phyloP scores from a whole-genome alignment of 2,113 vertebrate species.

The Chaetura pelagica region DNA sequence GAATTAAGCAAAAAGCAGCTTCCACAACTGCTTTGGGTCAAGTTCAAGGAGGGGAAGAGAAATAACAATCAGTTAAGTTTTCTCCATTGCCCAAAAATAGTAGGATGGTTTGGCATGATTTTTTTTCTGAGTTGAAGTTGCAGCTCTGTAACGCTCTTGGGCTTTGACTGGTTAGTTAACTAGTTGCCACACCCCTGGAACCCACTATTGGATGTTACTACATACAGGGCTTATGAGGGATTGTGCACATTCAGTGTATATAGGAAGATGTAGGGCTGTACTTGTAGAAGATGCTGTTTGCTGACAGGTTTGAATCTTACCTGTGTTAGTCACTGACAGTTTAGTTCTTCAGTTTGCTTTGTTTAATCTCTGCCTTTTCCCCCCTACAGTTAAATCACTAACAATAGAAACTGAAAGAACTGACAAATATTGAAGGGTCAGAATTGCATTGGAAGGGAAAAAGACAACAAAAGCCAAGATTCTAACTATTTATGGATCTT shows the following conservation, averaged over 20 bases:
- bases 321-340: neutral
- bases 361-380: conserved; percentile 35
- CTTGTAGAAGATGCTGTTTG: neutral
- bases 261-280: neutral
- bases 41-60: neutral
- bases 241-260: neutral
- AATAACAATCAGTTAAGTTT: neutral
- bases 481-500: conserved; percentile 69
- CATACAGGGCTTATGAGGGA: neutral
- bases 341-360: conserved; percentile 9
- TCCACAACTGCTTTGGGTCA: neutral
- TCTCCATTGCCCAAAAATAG: neutral
- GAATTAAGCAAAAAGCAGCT: neutral
- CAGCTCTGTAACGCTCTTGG: neutral
- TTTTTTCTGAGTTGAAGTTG: neutral
- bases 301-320: conserved; percentile 27
- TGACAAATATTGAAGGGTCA: conserved; percentile 52
- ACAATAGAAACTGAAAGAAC: conserved; percentile 49
- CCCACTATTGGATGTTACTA: neutral
- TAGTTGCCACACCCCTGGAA: neutral
- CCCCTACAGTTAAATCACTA: conserved; percentile 22
- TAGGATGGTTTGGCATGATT: neutral
- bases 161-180: neutral
- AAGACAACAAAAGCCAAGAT: conserved; percentile 11
- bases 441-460: conserved; percentile 11